A percentile compares a stretch with the other conserved stretches of the same genome.
These are phyloP conservation scores for Beroe ovata DNA, from an alignment of 37 sponge, comb jelly and placozoan genomes.

Conservation along the genomic window DNA sequence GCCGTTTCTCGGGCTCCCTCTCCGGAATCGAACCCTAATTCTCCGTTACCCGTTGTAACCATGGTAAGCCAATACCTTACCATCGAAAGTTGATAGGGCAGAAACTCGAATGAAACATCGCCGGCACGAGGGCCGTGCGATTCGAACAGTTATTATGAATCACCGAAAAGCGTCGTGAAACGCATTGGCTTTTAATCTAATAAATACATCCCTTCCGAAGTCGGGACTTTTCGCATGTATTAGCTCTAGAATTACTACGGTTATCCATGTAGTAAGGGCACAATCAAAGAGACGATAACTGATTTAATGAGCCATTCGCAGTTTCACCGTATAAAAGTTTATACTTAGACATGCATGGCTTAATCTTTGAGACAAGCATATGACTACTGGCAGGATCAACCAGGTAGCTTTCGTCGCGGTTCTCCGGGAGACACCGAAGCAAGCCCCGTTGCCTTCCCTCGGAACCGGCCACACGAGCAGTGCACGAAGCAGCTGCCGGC, in stretches of 20 bases:
- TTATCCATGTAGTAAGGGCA: conserved; percentile 80
- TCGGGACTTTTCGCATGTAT: conserved; percentile 83
- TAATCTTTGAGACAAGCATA: conserved; percentile 92
- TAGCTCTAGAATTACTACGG: conserved; percentile 88
- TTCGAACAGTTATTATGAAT: conserved; percentile 88
- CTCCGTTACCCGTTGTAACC: conserved; percentile 88
- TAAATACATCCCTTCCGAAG: conserved; percentile 85
- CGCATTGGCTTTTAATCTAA: conserved; percentile 83
- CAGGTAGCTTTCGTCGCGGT: conserved; percentile 76
- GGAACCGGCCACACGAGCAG: conserved; percentile 43
- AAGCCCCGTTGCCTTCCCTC: background rate
- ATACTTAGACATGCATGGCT: conserved; percentile 91
- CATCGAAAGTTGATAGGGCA: conserved; percentile 87
- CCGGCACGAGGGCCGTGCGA: conserved; percentile 82
- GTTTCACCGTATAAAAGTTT: conserved; percentile 80
- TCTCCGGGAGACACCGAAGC: background rate
- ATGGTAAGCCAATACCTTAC: conserved; percentile 85
- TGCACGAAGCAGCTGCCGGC: conserved; percentile 44
- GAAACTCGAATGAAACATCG: conserved; percentile 86
- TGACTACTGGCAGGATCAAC: conserved; percentile 93
- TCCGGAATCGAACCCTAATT: conserved; percentile 87
- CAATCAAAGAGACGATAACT: conserved; percentile 88
- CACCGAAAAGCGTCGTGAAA: conserved; percentile 70
- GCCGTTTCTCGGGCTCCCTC: conserved; percentile 90
- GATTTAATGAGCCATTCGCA: conserved; percentile 93